Evolutionary conservation across 2,113 vertebrate species (phyloP), one percentile per base, ranked within the genome.

Genomic region (Brachionichthys hirsutus): DNA sequence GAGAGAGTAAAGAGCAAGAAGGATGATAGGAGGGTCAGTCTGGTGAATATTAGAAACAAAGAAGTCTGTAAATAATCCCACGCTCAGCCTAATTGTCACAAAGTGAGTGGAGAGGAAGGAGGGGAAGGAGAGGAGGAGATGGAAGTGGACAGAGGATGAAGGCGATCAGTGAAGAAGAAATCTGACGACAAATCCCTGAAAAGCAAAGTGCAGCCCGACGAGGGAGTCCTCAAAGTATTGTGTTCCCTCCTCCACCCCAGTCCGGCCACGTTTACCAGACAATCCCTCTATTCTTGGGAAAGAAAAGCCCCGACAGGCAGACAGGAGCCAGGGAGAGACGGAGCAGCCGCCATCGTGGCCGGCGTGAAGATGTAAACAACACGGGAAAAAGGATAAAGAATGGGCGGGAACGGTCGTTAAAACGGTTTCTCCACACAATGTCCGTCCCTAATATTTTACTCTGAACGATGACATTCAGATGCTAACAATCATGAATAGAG

Each of bases 281-380:
- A 82, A 70, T 87, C 42, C 5, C 2, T 62, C 70, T 77, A 67
- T 81, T 78, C 65, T 70, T 81, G 62, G 70, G 49, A 50, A 60
- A 75, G 43, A 60, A 78, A 68, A 68, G n/a, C 51, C 41, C 17
- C 55, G 67, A 73, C 61, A 70, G 75, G 48, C 55, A 72, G 75
- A 52, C 49, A 14, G 77, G 84, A 84, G 65, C 76, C 67, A 60
- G 24, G 5, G 24, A 30, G 24, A 30, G 24, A 30, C 24, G 24
- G 24, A 57, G 12, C 52, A 57, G 24, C 62, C 68, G 59, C 51
- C 35, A 51, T 65, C 58, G 70, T 61, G 30, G 46, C 47, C 73
- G 66, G 52, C 48, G 62, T 68, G 59, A 62, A 56, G 51, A 50
- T 38, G 19, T 47, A 66, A 78, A 80, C 72, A 76, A 30, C 24